Conservation (phyloP, 2,113 vertebrate species). For the Tupaia tana region DNA sequence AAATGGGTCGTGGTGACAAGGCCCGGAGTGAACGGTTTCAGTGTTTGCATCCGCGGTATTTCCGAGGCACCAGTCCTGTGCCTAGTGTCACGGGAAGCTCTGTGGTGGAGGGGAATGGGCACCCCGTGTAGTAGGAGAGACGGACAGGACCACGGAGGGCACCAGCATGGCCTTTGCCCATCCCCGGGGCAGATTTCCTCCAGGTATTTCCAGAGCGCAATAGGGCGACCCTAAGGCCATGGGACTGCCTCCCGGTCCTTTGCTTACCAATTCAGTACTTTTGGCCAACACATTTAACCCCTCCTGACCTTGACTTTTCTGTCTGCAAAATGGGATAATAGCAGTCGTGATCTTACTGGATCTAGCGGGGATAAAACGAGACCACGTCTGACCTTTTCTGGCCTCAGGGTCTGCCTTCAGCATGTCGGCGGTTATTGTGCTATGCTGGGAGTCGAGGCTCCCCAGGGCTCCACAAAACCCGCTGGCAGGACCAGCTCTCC, state of each 20-base stretch:
- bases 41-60: neutral
- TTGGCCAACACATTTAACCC: neutral
- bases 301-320: neutral
- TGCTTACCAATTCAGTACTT: neutral
- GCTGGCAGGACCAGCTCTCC: neutral
- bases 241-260: neutral
- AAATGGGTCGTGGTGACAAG: neutral
- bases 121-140: neutral
- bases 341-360: no score
- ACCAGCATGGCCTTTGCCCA: neutral
- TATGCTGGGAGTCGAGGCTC: neutral
- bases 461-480: neutral
- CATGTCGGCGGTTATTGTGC: neutral
- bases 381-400: accelerated
- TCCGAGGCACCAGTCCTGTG: neutral
- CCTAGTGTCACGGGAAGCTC: neutral
- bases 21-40: accelerated
- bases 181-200: neutral
- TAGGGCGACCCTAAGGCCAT: accelerated
- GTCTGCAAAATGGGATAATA: neutral
- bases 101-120: neutral
- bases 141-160: neutral
- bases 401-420: neutral
- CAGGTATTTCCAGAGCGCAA: neutral
- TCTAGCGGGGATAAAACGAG: neutral